Conservation (phyloP, 2,888 invertebrate species). For the Apotomis turbidana region DNA sequence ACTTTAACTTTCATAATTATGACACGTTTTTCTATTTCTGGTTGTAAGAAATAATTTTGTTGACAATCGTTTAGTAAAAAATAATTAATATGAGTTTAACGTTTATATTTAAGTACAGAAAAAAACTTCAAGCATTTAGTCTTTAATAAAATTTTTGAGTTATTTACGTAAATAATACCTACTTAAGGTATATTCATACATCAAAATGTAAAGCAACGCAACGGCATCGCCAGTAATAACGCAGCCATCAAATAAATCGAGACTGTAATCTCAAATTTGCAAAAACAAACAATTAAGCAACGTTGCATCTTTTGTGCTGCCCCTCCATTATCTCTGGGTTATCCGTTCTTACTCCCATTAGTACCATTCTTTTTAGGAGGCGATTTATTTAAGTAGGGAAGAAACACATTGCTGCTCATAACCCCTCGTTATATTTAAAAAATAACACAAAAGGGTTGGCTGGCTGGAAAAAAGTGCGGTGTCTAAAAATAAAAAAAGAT, state of each 20-base stretch:
- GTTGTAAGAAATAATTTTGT: too few species aligned
- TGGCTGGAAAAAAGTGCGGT: conserved; percentile 5
- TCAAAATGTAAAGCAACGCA: background rate
- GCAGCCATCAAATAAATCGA: conserved; percentile 44
- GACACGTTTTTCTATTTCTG: background rate
- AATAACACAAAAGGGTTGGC: conserved; percentile 39
- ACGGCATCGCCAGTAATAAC: conserved; percentile 14
- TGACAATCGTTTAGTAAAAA: too few species aligned
- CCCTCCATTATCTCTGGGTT: conserved; percentile 57
- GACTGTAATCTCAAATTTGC: conserved; percentile 53
- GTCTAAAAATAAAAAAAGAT: background rate
- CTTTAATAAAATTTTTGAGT: too few species aligned
- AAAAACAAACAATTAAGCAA: conserved; percentile 68
- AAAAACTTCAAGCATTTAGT: too few species aligned
- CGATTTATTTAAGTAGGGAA: conserved; percentile 71
- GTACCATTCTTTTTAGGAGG: conserved; percentile 67
- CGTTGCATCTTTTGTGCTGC: conserved; percentile 61
- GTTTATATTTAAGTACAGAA: too few species aligned
- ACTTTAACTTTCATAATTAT: conserved; percentile 8
- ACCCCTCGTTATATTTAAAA: conserved; percentile 53
- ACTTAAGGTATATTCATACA: too few species aligned
- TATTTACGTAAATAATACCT: too few species aligned
- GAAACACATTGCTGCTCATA: conserved; percentile 66
- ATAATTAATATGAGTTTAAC: too few species aligned
- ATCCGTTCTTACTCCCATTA: conserved; percentile 53